Percentiles rank a stretch among this genome's conserved stretches.
Conservation (phyloP, 2,888 invertebrate genomes). For the Pomacea canaliculata region DNA sequence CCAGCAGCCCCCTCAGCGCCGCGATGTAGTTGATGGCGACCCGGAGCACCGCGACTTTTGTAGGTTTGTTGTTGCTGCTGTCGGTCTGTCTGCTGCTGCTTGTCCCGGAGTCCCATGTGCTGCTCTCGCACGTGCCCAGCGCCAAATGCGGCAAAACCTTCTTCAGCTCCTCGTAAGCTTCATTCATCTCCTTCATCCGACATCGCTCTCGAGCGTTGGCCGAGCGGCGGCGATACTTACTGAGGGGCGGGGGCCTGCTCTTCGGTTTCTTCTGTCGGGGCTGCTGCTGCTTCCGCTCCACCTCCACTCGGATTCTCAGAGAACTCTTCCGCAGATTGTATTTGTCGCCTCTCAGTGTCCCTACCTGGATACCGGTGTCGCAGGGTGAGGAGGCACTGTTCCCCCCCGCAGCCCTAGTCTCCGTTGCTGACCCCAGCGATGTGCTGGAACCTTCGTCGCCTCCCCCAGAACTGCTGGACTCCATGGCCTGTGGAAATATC, state of each 20-base stretch:
- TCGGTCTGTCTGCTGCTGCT: background rate
- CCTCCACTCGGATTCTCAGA: conserved; percentile 74
- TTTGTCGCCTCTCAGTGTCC: conserved; percentile 57
- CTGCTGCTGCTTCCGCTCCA: conserved; percentile 67
- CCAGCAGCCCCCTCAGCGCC: conserved; percentile 73
- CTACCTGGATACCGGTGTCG: background rate
- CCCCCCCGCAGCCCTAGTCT: background rate
- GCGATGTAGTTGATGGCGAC: conserved; percentile 90
- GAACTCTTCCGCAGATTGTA: conserved; percentile 80
- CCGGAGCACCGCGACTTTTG: conserved; percentile 88
- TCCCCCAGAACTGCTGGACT: background rate
- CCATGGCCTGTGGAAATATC: too few species aligned
- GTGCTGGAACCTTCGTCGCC: background rate
- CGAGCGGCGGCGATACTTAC: conserved; percentile 90
- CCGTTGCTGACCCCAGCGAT: background rate
- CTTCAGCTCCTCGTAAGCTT: conserved; percentile 86
- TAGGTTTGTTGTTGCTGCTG: conserved; percentile 70
- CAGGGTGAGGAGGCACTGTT: background rate
- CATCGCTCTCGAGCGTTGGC: conserved; percentile 90
- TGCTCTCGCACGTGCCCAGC: conserved; percentile 69
- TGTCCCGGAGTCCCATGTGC: background rate
- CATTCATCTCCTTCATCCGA: conserved; percentile 90
- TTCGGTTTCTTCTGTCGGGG: conserved; percentile 70
- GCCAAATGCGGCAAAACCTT: conserved; percentile 78
- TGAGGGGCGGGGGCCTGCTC: conserved; percentile 77